Evolutionary conservation across 2,113 vertebrate genomes (phyloP).

Genomic region (Oncorhynchus mykiss): DNA sequence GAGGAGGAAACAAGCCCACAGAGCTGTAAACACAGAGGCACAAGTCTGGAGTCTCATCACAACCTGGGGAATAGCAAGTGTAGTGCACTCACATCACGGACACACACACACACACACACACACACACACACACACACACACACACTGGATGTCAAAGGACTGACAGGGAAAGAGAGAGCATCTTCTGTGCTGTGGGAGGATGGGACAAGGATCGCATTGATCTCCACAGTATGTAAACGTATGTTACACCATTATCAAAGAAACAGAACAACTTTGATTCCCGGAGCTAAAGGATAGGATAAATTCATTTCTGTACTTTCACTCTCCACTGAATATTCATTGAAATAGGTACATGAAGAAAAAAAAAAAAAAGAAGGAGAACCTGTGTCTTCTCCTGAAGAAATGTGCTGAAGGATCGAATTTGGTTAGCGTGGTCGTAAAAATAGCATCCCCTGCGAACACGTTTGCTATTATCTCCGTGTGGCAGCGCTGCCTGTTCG

Average conservation of each 20-base stretch:
- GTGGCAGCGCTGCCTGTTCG: constrained; percentile 38
- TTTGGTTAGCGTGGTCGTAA: constrained; percentile 59
- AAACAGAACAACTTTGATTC: constrained; percentile 56
- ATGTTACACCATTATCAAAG: constrained; percentile 47
- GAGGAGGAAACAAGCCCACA: constrained; percentile 74
- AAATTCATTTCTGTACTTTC: constrained; percentile 71
- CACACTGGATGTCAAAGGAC: constrained; percentile 49
- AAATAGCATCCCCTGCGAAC: constrained; percentile 70
- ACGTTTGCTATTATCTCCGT: constrained; percentile 68
- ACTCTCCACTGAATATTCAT: constrained; percentile 66
- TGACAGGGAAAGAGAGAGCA: constrained; percentile 22
- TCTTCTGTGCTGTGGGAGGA: neutral
- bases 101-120: constrained; percentile 39
- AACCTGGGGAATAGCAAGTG: constrained; percentile 72
- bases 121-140: constrained; percentile 37
- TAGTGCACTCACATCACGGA: constrained; percentile 54
- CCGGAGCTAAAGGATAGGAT: constrained; percentile 53
- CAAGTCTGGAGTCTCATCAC: constrained; percentile 35
- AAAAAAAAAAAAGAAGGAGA: neutral
- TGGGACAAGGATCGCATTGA: constrained; percentile 25
- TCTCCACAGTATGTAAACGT: constrained; percentile 46
- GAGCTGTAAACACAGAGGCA: constrained; percentile 76
- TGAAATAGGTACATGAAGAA: constrained; percentile 44
- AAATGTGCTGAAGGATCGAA: constrained; percentile 61
- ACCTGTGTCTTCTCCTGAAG: neutral